Evolutionary conservation across 1,140 invertebrate species (phyloP).

Genomic region (Gyrodactylus salaris): DNA sequence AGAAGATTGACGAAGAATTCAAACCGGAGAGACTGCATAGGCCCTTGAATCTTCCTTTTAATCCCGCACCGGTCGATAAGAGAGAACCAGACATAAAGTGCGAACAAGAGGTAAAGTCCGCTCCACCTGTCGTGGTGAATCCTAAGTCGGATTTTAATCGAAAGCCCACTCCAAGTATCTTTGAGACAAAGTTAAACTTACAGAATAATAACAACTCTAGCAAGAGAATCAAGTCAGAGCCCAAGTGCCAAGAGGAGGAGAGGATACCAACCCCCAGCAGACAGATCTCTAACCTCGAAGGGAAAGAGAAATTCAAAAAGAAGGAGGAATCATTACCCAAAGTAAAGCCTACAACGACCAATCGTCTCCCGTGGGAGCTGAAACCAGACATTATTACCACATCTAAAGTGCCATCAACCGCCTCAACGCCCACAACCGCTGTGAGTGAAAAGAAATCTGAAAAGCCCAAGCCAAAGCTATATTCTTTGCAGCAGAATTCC

Average conservation of each 20-base stretch:
- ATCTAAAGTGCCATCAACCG: not conserved
- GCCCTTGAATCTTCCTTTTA: not conserved
- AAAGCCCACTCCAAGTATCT: not conserved
- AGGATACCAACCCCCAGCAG: not conserved
- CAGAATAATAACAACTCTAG: not conserved
- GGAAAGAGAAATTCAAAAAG: not conserved
- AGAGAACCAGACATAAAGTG: not conserved
- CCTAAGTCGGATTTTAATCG: too few relatives aligned
- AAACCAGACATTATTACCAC: not conserved
- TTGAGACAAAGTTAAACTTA: too few relatives aligned
- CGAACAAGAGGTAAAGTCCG: too few relatives aligned
- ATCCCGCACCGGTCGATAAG: too few relatives aligned
- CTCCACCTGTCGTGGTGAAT: not conserved
- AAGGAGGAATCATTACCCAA: not conserved
- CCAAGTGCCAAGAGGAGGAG: not conserved
- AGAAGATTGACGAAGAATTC: not conserved
- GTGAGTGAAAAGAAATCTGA: not conserved
- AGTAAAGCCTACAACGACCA: not conserved
- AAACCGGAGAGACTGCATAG: not conserved
- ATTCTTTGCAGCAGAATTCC: not conserved
- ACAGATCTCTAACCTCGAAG: not conserved
- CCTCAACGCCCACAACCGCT: not conserved
- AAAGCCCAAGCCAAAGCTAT: not conserved
- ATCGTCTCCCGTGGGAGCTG: not conserved
- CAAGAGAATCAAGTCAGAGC: not conserved